Conservation (phyloP, 53 echinoderm and acorn worm genomes). For the Astropecten irregularis region DNA sequence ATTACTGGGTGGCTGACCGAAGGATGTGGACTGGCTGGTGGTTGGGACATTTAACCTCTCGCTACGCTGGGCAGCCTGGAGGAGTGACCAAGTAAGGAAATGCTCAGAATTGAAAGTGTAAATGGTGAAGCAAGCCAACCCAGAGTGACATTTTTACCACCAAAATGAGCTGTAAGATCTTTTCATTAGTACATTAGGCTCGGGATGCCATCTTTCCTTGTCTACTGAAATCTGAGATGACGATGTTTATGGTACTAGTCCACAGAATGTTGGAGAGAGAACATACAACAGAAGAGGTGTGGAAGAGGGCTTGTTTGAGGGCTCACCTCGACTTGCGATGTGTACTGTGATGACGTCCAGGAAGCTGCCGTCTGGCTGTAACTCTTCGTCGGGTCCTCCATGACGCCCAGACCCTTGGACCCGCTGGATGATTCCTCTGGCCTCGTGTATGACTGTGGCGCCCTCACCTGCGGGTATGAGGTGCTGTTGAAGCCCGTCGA, state of each 20-base stretch:
- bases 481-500: constrained; percentile 43
- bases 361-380: constrained; percentile 62
- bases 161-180: too few species aligned
- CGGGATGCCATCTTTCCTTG: too few species aligned
- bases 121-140: too few species aligned
- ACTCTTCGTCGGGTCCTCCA: constrained; percentile 76
- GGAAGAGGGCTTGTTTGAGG: too few species aligned
- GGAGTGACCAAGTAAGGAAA: neutral
- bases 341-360: constrained; percentile 79
- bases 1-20: constrained; percentile 66
- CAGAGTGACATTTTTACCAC: too few species aligned
- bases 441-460: constrained; percentile 57
- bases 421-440: constrained; percentile 42
- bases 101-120: too few species aligned
- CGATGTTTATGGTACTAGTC: too few species aligned
- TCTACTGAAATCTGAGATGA: too few species aligned
- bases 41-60: constrained; percentile 37
- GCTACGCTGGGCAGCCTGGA: constrained; percentile 23
- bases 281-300: too few species aligned
- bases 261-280: too few species aligned
- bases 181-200: too few species aligned
- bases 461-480: constrained; percentile 73
- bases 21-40: constrained; percentile 68
- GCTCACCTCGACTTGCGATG: constrained; percentile 83
- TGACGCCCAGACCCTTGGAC: constrained; percentile 48